phyloP scores from a whole-genome alignment of 2,888 invertebrate species.

The Lithodes maja region DNA sequence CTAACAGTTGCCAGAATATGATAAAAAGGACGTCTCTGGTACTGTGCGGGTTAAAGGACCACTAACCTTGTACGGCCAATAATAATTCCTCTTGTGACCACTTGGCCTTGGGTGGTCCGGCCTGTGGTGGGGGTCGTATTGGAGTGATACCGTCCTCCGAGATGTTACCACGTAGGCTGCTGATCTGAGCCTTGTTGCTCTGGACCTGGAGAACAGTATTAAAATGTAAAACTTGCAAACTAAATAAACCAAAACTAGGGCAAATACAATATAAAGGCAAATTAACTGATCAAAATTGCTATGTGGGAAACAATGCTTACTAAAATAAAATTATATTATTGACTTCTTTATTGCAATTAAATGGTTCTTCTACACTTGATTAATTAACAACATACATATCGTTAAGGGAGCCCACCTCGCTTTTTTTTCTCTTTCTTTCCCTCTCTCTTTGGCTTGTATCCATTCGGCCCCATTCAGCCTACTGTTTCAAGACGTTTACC shows the following conservation, averaged over 20 bases:
- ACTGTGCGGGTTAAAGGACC: too few relatives aligned
- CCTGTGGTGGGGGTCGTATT: conserved; percentile 74
- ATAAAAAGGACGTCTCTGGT: too few relatives aligned
- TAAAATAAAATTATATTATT: background rate
- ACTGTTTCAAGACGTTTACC: too few relatives aligned
- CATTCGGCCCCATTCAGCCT: too few relatives aligned
- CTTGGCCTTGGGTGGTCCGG: conserved; percentile 85
- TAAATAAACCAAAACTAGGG: too few relatives aligned
- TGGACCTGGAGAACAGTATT: conserved; percentile 83
- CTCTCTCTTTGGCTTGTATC: too few relatives aligned
- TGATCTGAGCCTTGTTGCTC: conserved; percentile 90
- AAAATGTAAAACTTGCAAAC: too few relatives aligned
- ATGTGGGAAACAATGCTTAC: too few relatives aligned
- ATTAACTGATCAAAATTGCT: too few relatives aligned
- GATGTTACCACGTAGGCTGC: conserved; percentile 90
- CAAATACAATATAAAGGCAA: too few relatives aligned
- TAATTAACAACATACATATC: background rate
- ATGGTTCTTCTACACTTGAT: background rate
- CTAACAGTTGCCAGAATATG: too few relatives aligned
- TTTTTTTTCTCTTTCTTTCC: background rate
- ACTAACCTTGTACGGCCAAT: conserved; percentile 90
- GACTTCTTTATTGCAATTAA: background rate
- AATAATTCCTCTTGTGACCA: conserved; percentile 96
- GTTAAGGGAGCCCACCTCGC: background rate
- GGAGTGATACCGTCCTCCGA: conserved; percentile 76